Conservation (phyloP, 2,113 vertebrate genomes). For the Zapornia atra region DNA sequence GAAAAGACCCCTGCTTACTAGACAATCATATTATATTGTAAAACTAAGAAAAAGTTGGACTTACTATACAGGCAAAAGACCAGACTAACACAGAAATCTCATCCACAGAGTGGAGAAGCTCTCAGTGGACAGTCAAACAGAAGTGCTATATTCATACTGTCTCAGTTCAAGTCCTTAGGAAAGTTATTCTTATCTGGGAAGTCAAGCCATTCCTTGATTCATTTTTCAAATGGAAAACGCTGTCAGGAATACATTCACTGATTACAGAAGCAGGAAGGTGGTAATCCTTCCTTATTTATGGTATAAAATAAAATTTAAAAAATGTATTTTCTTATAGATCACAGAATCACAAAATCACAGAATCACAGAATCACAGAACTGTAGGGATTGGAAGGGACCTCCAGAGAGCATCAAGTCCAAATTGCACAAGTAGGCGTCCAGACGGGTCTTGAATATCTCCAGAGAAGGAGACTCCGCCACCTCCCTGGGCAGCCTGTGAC, state of each 20-base stretch:
- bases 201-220: background rate
- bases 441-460: no score
- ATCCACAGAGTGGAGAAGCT: background rate
- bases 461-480: no score
- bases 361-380: no score
- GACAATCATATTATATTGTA: background rate
- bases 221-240: background rate
- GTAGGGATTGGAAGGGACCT: no score
- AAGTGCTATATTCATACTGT: background rate
- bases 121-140: background rate
- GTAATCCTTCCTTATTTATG: background rate
- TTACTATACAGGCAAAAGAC: background rate
- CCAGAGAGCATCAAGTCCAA: no score
- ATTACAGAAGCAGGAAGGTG: background rate
- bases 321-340: background rate
- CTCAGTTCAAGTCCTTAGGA: background rate
- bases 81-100: background rate
- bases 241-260: background rate
- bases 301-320: background rate
- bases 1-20: background rate
- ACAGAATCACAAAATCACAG: no score
- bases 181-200: background rate
- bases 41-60: background rate
- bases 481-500: no score
- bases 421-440: no score